Evolutionary conservation across 1,140 invertebrate genomes (phyloP), one percentile per base, ranked within the genome.

Genomic region (Platyscapa corneri): DNA sequence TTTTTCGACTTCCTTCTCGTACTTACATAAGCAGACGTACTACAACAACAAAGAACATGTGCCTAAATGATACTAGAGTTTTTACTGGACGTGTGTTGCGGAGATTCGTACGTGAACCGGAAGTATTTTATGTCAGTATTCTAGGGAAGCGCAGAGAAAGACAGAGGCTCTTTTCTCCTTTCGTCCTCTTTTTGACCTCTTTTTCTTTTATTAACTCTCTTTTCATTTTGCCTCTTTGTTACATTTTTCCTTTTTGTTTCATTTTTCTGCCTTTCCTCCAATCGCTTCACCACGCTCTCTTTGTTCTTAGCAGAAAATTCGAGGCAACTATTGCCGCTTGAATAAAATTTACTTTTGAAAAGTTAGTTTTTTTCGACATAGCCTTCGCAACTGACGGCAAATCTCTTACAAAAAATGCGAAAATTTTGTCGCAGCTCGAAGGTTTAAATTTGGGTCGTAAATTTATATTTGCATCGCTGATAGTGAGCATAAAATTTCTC

Each of bases 111-210:
- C 85, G 80, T 86, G 80, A 86, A 86, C 53, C 64, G 80, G 80
- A 86, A 86, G 80, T 82, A 64, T 86, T 86, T 86, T 77, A 82
- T 74, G 42, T 79, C 23, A 70, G 72, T 34, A 83, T 86, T 82
- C 80, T 72, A 34, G 32, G 18, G 32, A 65, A 46, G 72, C 30
- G 56, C 3, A 67, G 70, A 60, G 49, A 72, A 82, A 42, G 37
- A 46, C 3, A 42, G 56, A 18, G 27, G 30, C 60, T 72, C 30
- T 81, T 39, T 72, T 72, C 23, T 16, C 53, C 32, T 56, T 42
- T 72, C 46, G 1, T 49, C n/a, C 79, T 70, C 79, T 18, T 49
- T 34, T 56, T 70, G n/a, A 12, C 67, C 37, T 49, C 42, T 56
- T 14, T 53, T 30, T 70, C 23, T 78, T 53, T 78, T 30, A 8